Base-by-base conservation (phyloP, 2,113 vertebrate species). In the Dasyornis broadbenti region DNA sequence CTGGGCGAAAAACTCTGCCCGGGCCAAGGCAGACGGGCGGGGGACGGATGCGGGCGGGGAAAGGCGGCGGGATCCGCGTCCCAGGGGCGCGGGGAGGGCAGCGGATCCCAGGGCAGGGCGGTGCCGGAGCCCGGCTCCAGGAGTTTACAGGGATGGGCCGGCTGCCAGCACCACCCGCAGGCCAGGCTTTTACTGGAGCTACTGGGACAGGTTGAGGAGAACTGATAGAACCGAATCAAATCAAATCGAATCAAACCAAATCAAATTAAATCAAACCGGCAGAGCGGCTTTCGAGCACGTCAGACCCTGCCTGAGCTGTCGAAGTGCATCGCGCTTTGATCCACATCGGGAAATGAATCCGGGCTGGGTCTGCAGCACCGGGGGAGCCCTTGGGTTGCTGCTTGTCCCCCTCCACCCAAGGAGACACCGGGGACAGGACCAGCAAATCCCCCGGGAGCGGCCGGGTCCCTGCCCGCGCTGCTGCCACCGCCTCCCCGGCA, bases 321-420 rank as follows among this genome's bases (percentile, higher is more conserved):
- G 11, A 17, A 79, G 50, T 0, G 3, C 60, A 52, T 87, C 6
- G 5, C 0, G 4, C 3, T 75, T 19, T 57, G 49, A 44, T 13
- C 10, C 1, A 1, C 6, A 3, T 0, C 24, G 12, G 33, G 82
- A n/a, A 49, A 18, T 2, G 2, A 7, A 87, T 15, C 16, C 0
- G 3, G 72, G 64, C 45, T 52, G 50, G 85, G 68, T 37, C 53
- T 60, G 63, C 30, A 7, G 28, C 53, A 8, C 10, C 11, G 21
- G 21, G 9, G 28, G 39, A 53, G 30, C 30, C 13, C 9, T 60
- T 5, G n/a, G 17, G 9, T 44, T 2, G 9, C 37, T 5, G 40
- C 8, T 39, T 39, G 39, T 73, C 8, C 23, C 6, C 13, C 18
- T 4, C 17, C 13, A 7, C 47, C 9, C 40, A 3, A 16, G 15